Evolutionary conservation across 2,113 vertebrate species (phyloP), one percentile per base, ranked within the genome.

Genomic region (Thalassarche chlororhynchos): DNA sequence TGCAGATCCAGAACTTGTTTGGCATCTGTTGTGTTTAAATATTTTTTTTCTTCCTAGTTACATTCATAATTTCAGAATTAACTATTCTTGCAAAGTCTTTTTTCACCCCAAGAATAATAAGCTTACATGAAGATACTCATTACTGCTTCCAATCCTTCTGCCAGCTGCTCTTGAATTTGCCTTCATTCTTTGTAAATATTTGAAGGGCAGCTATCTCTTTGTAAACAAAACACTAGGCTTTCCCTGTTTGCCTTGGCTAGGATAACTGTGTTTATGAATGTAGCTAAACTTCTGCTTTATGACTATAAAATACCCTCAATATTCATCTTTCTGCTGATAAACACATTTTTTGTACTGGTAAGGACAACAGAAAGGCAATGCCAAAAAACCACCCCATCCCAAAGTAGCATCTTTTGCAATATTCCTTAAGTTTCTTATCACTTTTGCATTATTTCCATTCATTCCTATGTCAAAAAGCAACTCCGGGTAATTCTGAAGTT

Each of bases 171-270:
- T 93, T 91, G 70, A 90, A 83, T 90, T 83, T 88, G 62, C 62
- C 96, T 91, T 93, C 79, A 38, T 88, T 93, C 78, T 90, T 74
- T 58, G 44, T 77, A 97, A 97, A 92, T 88, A 95, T 94, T 94
- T 95, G 95, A 85, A 94, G 87, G 96, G 78, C 87, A 96, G 40
- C 40, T 79, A 88, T 79, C 57, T 84, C 72, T 83, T 78, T 80
- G 78, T 94, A 90, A 97, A 93, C 61, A 94, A 85, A 94, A 54
- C 70, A 83, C 40, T n/a, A 93, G 84, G 68, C 54, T 95, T 92
- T 86, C 92, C 90, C 87, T 88, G 20, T 92, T 93, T 96, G 82
- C 38, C 76, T 94, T 94, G 90, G 88, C 92, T 79, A 51, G 36
- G 58, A 66, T 84, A 55, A 65, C 47, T 77, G 25, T 85, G 71